Base-by-base conservation (phyloP, 2,888 invertebrate species). In the Andrena praecox region DNA sequence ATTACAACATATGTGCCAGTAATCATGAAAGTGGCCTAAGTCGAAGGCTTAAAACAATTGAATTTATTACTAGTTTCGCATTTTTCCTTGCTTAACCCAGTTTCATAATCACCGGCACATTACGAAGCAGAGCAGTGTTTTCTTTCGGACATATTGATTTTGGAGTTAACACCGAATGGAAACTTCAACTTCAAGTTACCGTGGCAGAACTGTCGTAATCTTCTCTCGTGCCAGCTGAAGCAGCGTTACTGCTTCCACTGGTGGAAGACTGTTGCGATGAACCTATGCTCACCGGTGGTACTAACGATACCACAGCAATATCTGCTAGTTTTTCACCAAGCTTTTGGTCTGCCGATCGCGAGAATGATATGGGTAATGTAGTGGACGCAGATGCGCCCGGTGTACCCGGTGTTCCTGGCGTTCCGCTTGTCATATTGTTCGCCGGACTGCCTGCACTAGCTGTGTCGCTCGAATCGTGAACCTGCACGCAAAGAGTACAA, bases 401-500 rank as follows among this genome's bases (percentile, higher is more conserved):
- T 24, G 91, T 90, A 6, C 88, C 89, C 5, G 92, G 87, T 20
- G 92, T 90, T 8, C 88, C 89, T 6, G 92, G 87, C 20, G 92
- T 91, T 69, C 91, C 91, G 73, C 92, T 91, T 20, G 93, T 88
- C 84, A 91, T 90, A 62, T 92, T 91, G 27, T 87, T 87, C 35
- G 92, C 91, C 6, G 95, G 95, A 94, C 95, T 95, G 90, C 95
- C 94, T 74, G 96, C 96, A 63, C 96, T 96, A 0, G 96, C 96
- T 3, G 96, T 96, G 90, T 97, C 97, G 88, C 96, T 96, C 56
- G 95, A 95, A 88, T 96, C 95, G 52, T 95, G 94, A 81, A 96
- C 96, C 80, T 94, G 50, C 4, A 71, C 20, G 7, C 0, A 27
- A 54, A 31, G n/a, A 7, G 29, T 6, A 64, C 50, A 31, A 68